Base-by-base conservation (phyloP, 2,113 vertebrate species). In the Protobothrops flavoviridis region DNA sequence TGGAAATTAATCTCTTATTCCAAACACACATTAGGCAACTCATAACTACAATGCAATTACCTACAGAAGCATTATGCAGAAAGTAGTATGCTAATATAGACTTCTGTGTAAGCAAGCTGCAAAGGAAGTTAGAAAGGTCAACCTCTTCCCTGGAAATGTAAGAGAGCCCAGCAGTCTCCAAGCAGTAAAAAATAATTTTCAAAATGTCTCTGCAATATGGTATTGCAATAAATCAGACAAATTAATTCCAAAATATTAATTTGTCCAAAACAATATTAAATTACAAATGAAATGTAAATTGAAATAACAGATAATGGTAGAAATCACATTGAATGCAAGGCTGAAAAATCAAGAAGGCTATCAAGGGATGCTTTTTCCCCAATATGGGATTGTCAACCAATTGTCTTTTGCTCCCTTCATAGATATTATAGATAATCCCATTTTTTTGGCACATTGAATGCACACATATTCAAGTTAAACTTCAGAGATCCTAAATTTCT, bases 1-100 rank as follows among this genome's bases (percentile, higher is more conserved):
- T 5, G 61, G 53, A 94, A 93, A 96, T 55, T 90, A 64, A 90
- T 89, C 13, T 64, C 85, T 92, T 1, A 0, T 53, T 95, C 69
- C 88, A 0, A 0, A 24, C 0, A 0, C 29, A 87, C 10, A 93
- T 64, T 17, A 6, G 74, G 53, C 26, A 8, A 57, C 92, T 87
- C 93, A 26, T 45, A 91, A 85, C 13, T 33, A 69, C 13, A 50
- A 39, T 53, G 61, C 61, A 59, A 48, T 26, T 33, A 89, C 57
- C 59, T 69, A 81, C 33, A 87, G 17, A 15, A 87, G 94, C 56
- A 45, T 48, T 43, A 57, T 43, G 57, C 85, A 64, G 13, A 56
- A 89, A 26, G 50, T 50, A 89, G 24, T 52, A 15, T n/a, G 4
- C 43, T 90, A 24, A 81, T 52, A 10, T 3, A 29, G 7, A 5